Base-by-base conservation (phyloP, 2,113 vertebrate genomes). In the Cyanocitta stelleri region DNA sequence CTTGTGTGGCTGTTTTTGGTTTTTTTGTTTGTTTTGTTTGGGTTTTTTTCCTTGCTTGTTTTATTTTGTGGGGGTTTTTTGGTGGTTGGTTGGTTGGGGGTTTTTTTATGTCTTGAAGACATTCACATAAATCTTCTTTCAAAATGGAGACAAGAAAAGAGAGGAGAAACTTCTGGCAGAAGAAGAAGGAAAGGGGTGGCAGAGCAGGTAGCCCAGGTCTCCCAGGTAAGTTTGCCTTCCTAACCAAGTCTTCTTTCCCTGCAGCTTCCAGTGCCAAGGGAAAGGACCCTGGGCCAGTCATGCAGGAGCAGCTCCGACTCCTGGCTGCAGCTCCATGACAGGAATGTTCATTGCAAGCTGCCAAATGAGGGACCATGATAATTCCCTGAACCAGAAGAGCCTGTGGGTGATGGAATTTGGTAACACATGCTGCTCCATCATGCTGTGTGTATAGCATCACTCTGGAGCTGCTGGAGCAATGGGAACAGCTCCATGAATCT, bases 81-180 rank as follows among this genome's bases (percentile, higher is more conserved):
- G 10, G 19, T 8, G 13, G 4, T 52, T 44, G 4, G 2, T 64
- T 48, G 32, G 3, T 52, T 85, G 1, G 6, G 3, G 15, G 22
- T 43, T 17, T 74, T 66, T 52, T 37, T 3, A 4, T 26, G 44
- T 33, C 73, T 83, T 93, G 37, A 26, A 49, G 74, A 86, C 32
- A 11, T 19, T 91, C 64, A 62, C 32, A 46, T 27, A 46, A n/a
- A 17, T 59, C n/a, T 78, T 80, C 49, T 69, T 85, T 91, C 58
- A 48, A 75, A 87, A 88, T 52, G 56, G 67, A 62, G 93, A 94
- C 69, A 90, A 72, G 63, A 68, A 63, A 88, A 76, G 13, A 52
- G 44, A 78, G 30, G 17, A 82, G 46, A 79, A 89, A 80, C 54
- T 74, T 74, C 32, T 87, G 78, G 72, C 44, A 35, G 67, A 93